These are phyloP conservation scores for Lagopus muta DNA, from an alignment of 2,113 vertebrate species.

Conservation along the genomic window DNA sequence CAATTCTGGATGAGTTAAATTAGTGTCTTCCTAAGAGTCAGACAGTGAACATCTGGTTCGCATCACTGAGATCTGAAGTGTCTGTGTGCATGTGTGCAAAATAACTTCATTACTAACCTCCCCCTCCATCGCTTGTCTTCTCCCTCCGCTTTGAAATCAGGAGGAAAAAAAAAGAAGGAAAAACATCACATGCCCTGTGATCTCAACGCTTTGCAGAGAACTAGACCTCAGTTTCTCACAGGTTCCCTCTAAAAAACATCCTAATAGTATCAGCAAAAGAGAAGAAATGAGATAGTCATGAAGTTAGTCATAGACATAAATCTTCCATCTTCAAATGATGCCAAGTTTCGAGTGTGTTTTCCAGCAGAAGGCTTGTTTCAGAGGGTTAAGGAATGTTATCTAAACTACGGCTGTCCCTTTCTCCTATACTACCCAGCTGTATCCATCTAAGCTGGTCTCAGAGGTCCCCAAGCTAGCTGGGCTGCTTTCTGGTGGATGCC, in stretches of 20 bases:
- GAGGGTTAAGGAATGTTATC: constrained; percentile 15
- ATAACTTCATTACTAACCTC: constrained; percentile 27
- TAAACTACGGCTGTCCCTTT: not conserved
- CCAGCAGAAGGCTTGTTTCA: not conserved
- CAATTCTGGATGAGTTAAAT: not conserved
- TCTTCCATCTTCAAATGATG: not conserved
- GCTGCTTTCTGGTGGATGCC: not conserved
- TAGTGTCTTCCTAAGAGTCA: constrained; percentile 6
- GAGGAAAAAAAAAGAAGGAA: not conserved
- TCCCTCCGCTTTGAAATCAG: not conserved
- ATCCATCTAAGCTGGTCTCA: not conserved
- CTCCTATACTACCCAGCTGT: not conserved
- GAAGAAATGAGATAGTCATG: not conserved
- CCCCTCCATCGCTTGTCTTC: not conserved
- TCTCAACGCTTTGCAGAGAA: constrained; percentile 8
- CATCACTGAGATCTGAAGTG: constrained; percentile 34
- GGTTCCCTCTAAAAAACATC: not conserved
- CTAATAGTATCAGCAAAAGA: not conserved
- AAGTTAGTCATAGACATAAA: not conserved
- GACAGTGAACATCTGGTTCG: constrained; percentile 54
- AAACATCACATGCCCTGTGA: not conserved
- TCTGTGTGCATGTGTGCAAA: constrained; percentile 34
- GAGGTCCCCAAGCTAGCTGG: not conserved
- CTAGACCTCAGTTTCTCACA: constrained; percentile 18
- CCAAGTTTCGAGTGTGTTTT: not conserved